A percentile compares a stretch with the other conserved stretches of the same genome.
These are phyloP conservation scores for Hypomesus transpacificus DNA, from an alignment of 2,113 vertebrate genomes.

Conservation along the genomic window DNA sequence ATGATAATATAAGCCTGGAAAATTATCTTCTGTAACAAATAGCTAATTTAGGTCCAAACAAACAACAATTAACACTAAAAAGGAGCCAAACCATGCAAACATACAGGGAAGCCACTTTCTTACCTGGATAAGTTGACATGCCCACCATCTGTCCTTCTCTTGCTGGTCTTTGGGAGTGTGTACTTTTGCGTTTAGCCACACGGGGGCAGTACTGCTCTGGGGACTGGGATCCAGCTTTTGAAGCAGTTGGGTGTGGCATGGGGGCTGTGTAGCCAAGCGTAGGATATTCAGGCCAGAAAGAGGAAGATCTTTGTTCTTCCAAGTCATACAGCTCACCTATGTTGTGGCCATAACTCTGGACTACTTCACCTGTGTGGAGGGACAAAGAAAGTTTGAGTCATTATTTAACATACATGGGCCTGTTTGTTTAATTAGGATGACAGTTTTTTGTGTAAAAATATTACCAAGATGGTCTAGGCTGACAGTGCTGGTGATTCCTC, in stretches of 20 bases:
- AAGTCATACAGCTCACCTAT: slow-evolving; percentile 52
- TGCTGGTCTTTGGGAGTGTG: slow-evolving; percentile 55
- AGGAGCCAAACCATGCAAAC: background rate
- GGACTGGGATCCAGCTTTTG: slow-evolving; percentile 36
- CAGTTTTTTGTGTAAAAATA: background rate
- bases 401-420: background rate
- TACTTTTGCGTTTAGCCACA: slow-evolving; percentile 68
- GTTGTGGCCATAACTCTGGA: slow-evolving; percentile 43
- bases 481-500: slow-evolving; percentile 14
- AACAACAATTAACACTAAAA: too few species aligned
- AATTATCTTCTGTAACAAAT: too few species aligned
- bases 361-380: background rate
- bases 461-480: slow-evolving; percentile 21
- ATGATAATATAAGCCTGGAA: too few species aligned
- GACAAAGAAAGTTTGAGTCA: background rate
- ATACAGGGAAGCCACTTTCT: slow-evolving; percentile 7
- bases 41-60: too few species aligned
- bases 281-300: slow-evolving; percentile 68
- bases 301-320: slow-evolving; percentile 48
- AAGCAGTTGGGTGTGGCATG: slow-evolving; percentile 33
- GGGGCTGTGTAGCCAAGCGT: slow-evolving; percentile 51
- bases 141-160: slow-evolving; percentile 58
- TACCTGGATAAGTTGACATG: slow-evolving; percentile 76
- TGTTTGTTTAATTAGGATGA: background rate
- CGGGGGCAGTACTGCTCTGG: slow-evolving; percentile 69